Conservation (phyloP, 1,140 invertebrate species). For the Phenacoccus solenopsis region DNA sequence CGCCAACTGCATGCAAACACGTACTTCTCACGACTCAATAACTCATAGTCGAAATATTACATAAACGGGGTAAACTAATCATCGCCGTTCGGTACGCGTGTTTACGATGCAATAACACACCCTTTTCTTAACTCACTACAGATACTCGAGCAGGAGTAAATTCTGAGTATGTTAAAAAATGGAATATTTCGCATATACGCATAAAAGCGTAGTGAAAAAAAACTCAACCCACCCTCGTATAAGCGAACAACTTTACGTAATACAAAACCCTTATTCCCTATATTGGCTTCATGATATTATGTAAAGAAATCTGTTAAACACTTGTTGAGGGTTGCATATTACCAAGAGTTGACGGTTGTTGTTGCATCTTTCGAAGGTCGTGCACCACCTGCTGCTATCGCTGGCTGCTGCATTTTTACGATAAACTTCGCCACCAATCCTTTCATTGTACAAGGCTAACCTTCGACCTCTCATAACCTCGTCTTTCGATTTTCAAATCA, state of each 20-base stretch:
- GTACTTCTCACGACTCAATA: neutral
- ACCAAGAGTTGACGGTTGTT: conserved; percentile 1
- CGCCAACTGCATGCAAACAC: neutral
- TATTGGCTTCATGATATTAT: neutral
- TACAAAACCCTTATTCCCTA: neutral
- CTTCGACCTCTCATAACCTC: neutral
- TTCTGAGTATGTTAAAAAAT: neutral
- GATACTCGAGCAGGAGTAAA: neutral
- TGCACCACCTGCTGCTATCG: neutral
- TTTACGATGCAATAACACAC: neutral
- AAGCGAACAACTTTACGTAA: too few species aligned
- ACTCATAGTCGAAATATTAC: neutral
- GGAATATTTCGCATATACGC: neutral
- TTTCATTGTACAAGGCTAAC: neutral
- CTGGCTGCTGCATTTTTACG: neutral
- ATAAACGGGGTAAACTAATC: neutral
- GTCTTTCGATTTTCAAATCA: neutral
- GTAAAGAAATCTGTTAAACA: conserved; percentile 3
- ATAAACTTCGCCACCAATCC: neutral
- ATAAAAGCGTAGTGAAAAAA: neutral
- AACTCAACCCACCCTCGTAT: neutral
- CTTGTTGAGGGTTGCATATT: conserved; percentile 1
- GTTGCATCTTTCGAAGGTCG: conserved; percentile 1
- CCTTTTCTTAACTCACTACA: neutral
- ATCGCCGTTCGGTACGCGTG: neutral